Evolutionary conservation across 2,888 invertebrate species (phyloP), one percentile per base, ranked within the genome.

Genomic region (Epinotia ramella): DNA sequence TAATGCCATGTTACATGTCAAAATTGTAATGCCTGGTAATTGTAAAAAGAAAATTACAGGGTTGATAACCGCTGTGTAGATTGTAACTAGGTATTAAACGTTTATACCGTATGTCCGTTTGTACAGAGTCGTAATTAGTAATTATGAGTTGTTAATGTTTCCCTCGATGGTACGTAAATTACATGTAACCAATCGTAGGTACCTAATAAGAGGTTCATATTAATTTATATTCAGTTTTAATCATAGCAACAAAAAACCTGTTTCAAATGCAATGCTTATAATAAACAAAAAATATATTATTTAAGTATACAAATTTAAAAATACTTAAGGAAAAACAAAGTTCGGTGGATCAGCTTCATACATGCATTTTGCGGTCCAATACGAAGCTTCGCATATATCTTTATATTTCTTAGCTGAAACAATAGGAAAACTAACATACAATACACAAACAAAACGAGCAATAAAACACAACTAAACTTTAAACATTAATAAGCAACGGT

Each of bases 301-400:
- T 44, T 73, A 28, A 28, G 24, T 28, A 20, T 40, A 62, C 71
- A 68, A 78, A 73, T 62, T 87, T 40, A 18, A 28, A 40, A 16
- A 9, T 11, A 53, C 6, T 53, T 78, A 93, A 57, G 93, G 91
- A 78, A 93, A 94, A 3, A 93, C 82, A 78, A 93, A 93, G 78
- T 87, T 91, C 40, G 85, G 83, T 0, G 93, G 83, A 64, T 93
- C 92, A 59, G 80, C 86, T 3, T 92, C 91, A 74, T 92, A 93
- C 89, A 92, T 89, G 79, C 94, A 93, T 81, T 91, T 93, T 0
- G 94, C 90, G 1, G 88, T 90, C 88, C 89, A 91, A 73, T 88
- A 93, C 0, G 92, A 88, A 2, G 87, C 87, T 79, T 93, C 93
- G 73, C 93, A 94, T 18, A 93, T 77, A 46, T 93, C 93, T 72